Conservation (phyloP, 2,113 vertebrate genomes). For the Glaucomys volans region DNA sequence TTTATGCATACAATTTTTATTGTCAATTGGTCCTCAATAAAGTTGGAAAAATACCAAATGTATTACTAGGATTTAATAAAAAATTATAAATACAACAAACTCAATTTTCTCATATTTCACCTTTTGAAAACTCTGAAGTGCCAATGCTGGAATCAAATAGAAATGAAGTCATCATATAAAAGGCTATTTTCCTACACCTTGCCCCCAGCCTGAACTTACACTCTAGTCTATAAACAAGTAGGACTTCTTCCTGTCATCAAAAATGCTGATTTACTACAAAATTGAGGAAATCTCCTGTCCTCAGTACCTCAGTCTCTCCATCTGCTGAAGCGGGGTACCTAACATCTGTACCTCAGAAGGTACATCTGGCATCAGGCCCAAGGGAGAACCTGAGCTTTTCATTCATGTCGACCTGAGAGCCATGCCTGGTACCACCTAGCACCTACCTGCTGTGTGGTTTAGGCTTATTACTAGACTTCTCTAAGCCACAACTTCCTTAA, state of each 20-base stretch:
- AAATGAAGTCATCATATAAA: conserved; percentile 8
- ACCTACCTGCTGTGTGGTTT: neutral
- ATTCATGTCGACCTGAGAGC: neutral
- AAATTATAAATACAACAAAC: neutral
- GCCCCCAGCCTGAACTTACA: neutral
- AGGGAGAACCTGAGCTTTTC: neutral
- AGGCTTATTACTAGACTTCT: neutral
- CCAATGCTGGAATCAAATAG: neutral
- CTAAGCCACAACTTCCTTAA: neutral
- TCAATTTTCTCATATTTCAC: conserved; percentile 24
- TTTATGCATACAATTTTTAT: neutral
- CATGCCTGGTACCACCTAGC: no score
- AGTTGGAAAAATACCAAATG: neutral
- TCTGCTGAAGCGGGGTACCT: neutral
- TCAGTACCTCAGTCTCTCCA: neutral
- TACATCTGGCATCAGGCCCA: neutral
- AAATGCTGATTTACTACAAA: conserved; percentile 32
- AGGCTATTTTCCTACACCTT: neutral
- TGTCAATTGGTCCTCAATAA: neutral
- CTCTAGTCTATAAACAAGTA: neutral
- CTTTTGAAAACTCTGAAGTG: conserved; percentile 13
- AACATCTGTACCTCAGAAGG: neutral
- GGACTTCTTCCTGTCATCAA: conserved; percentile 19
- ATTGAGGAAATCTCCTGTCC: neutral
- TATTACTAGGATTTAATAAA: conserved; percentile 13